Evolutionary conservation across 1,140 invertebrate species (phyloP).

Genomic region (Muscidifurax raptorellus): DNA sequence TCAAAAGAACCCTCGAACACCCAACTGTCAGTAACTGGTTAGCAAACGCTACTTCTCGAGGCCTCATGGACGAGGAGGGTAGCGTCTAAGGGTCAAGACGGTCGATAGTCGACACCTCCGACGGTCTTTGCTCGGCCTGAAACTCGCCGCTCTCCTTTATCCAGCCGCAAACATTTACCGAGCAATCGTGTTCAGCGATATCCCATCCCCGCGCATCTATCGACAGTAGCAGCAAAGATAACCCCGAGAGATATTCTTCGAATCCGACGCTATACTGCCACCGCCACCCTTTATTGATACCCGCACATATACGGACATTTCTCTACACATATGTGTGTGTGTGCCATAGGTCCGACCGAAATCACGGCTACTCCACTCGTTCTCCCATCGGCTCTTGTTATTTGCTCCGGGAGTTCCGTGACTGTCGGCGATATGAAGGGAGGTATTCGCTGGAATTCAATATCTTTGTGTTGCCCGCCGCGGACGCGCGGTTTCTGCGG

Average conservation of each 20-base stretch:
- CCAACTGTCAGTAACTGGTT: neutral
- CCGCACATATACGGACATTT: neutral
- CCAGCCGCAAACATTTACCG: constrained; percentile 39
- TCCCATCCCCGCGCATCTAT: neutral
- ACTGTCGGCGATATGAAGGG: constrained; percentile 32
- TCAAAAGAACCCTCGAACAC: neutral
- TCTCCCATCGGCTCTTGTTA: neutral
- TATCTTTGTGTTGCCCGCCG: constrained; percentile 38
- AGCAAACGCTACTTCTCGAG: neutral
- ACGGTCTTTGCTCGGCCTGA: neutral
- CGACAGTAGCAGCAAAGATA: constrained; percentile 20
- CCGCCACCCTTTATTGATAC: constrained; percentile 1
- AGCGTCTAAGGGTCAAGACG: constrained; percentile 1
- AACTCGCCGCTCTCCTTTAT: neutral
- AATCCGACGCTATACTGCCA: neutral
- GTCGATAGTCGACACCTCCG: constrained; percentile 35
- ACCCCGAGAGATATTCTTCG: constrained; percentile 34
- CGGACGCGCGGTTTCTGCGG: constrained; percentile 10
- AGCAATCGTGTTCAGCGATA: constrained; percentile 29
- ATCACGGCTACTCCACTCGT: constrained; percentile 13
- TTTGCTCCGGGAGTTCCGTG: constrained; percentile 19
- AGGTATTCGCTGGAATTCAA: constrained; percentile 31
- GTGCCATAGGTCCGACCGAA: constrained; percentile 3
- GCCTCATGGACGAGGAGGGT: neutral
- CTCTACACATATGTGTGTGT: neutral